Conservation (phyloP, 2,113 vertebrate species). For the Eulacestoma nigropectus region DNA sequence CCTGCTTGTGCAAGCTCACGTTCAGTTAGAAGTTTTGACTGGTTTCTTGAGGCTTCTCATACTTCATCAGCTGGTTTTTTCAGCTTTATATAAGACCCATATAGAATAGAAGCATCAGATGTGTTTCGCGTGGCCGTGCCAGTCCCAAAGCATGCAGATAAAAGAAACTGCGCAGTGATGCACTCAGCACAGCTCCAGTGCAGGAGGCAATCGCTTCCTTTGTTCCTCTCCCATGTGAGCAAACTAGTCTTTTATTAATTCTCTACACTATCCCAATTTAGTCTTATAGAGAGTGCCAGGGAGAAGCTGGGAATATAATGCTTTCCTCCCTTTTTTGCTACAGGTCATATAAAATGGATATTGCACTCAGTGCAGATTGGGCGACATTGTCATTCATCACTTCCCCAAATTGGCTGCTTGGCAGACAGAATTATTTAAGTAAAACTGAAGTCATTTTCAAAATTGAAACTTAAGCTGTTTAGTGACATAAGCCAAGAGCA, state of each 20-base stretch:
- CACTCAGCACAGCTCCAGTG: constrained; percentile 20
- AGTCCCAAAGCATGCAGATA: constrained; percentile 28
- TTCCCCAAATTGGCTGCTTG: constrained; percentile 63
- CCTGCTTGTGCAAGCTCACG: not conserved
- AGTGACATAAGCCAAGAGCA: constrained; percentile 55
- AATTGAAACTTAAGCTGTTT: constrained; percentile 71
- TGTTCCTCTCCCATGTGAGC: constrained; percentile 36
- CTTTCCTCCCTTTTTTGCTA: constrained; percentile 37
- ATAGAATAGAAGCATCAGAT: constrained; percentile 5
- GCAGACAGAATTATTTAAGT: constrained; percentile 66
- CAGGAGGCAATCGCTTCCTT: constrained; percentile 28
- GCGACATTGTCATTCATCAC: constrained; percentile 42
- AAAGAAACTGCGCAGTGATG: constrained; percentile 1
- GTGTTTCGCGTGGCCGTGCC: not conserved
- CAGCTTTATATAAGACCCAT: not conserved
- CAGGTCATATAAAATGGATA: constrained; percentile 60
- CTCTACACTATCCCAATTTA: not conserved
- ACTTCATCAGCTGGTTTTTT: not conserved
- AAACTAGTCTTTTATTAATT: constrained; percentile 44
- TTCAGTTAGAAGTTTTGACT: not conserved
- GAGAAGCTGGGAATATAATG: constrained; percentile 32
- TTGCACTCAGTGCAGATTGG: constrained; percentile 46
- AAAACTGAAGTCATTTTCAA: constrained; percentile 71
- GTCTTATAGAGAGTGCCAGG: not conserved
- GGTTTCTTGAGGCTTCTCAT: not conserved